These are phyloP conservation scores for Sciurus carolinensis DNA, from an alignment of 2,797 vertebrate genomes.

Conservation along the genomic window DNA sequence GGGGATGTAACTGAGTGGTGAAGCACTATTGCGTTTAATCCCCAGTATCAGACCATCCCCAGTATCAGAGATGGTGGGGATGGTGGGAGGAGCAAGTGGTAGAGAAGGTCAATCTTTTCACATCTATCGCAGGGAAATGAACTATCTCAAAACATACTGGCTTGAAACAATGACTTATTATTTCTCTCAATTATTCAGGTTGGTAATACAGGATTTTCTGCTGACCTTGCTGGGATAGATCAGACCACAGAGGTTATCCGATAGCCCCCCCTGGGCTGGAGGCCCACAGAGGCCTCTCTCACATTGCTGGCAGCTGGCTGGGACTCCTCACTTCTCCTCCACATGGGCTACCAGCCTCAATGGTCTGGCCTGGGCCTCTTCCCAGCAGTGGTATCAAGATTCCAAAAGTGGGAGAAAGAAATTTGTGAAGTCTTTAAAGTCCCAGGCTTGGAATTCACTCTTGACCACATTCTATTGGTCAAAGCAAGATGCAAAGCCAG, in stretches of 20 bases:
- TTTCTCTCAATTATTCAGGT: neutral
- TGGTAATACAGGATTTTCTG: neutral
- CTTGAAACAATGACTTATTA: neutral
- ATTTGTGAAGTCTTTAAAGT: neutral
- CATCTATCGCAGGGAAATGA: neutral
- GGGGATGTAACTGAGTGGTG: too few relatives aligned
- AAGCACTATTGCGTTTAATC: too few relatives aligned
- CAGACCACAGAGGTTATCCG: neutral
- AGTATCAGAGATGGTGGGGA: too few relatives aligned
- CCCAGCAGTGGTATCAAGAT: neutral
- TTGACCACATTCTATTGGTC: neutral
- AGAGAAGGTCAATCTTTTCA: neutral
- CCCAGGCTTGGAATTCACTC: neutral
- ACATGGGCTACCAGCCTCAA: neutral
- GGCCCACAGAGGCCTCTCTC: neutral
- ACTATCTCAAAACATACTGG: too few relatives aligned
- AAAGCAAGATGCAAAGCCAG: neutral
- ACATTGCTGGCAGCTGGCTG: neutral
- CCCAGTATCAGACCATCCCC: too few relatives aligned
- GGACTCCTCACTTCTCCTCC: neutral
- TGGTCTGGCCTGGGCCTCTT: neutral
- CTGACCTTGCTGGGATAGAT: neutral
- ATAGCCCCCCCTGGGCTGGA: neutral
- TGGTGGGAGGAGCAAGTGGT: neutral
- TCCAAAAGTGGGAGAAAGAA: neutral